Evolutionary conservation across 2,888 invertebrate species (phyloP), one percentile per base, ranked within the genome.

Genomic region (Eupeodes latifasciatus): DNA sequence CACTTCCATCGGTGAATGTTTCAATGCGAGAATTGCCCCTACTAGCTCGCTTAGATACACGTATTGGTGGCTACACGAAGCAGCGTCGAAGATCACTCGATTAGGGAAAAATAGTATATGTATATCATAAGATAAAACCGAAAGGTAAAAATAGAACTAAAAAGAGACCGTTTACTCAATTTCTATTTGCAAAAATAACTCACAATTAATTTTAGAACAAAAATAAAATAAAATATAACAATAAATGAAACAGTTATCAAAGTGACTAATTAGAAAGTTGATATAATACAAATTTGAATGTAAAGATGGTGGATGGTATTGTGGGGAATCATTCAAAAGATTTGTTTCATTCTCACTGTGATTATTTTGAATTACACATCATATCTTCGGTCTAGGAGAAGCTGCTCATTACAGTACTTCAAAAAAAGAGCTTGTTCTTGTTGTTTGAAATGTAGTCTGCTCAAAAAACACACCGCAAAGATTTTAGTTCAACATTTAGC

Each of bases 11-110:
- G 74, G 92, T 92, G 3, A 94, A 93, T 90, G 93, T 93, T 55
- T 94, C 94, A 62, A 93, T 94, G 93, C 92, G 93, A 51, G 93
- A 93, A 89, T 83, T 94, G 75, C 94, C 94, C 19, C 85, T 93
- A 62, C 90, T 94, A 62, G 93, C 93, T 77, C 92, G 93, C 44
- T 91, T 93, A 16, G 92, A 92, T 82, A 91, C 91, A 44, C 77
- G 82, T 6, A 61, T 27, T 40, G 76, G 77, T n/a, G 67, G 86
- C 4, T 90, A 90, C 55, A 81, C 82, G 34, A 90, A 89, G 61
- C 89, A 90, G 62, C 89, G 90, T 49, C 87, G 90, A 34, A 89
- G 90, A 83, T 90, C 90, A 27, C 80, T 90, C 59, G 89, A 90
- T 66, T 90, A 90, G 77, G 66, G 76, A 71, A 72, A 72, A 72